phyloP scores from a whole-genome alignment of 2,113 vertebrate genomes.

The Mellivora capensis region DNA sequence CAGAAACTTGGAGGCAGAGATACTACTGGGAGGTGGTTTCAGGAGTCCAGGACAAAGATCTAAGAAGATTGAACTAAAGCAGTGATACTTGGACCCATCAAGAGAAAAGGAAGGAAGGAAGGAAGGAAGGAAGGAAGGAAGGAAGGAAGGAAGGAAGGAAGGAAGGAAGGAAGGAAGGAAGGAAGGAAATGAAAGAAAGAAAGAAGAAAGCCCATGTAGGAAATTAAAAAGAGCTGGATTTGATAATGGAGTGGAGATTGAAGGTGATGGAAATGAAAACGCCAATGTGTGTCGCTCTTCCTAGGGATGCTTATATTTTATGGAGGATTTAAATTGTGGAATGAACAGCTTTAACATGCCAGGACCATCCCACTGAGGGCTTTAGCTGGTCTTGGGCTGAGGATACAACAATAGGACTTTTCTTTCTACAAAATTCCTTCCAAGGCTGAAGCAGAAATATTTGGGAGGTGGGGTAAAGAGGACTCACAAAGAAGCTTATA shows the following conservation, averaged over 20 bases:
- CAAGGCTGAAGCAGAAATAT: background rate
- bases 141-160: too few relatives aligned
- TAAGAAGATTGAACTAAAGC: background rate
- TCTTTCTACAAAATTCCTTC: background rate
- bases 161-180: background rate
- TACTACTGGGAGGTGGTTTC: background rate
- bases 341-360: background rate
- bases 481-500: background rate
- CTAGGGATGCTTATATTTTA: background rate
- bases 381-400: background rate
- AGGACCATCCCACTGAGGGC: background rate
- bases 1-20: background rate
- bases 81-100: background rate
- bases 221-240: background rate
- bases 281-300: background rate
- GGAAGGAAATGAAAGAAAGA: too few relatives aligned
- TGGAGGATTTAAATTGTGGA: background rate
- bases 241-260: background rate
- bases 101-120: background rate
- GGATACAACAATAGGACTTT: background rate
- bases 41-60: background rate
- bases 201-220: background rate
- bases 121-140: too few relatives aligned
- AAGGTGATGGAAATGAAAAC: constrained; percentile 1
- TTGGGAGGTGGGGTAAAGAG: background rate